Evolutionary conservation across 1,140 invertebrate species (phyloP).

Genomic region (Pararge aegeria): DNA sequence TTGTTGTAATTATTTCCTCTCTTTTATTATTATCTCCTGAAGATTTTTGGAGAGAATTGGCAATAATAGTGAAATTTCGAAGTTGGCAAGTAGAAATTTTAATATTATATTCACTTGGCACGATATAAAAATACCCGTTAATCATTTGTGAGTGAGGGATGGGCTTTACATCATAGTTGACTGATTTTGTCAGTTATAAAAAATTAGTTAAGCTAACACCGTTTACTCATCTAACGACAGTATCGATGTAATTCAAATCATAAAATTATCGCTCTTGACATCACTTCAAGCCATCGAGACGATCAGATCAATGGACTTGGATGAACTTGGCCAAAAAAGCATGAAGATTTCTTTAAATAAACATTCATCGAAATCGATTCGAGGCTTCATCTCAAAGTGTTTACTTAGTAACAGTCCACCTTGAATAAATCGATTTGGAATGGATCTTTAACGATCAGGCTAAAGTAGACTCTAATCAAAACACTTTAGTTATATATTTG

Average conservation of each 20-base stretch:
- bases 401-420: conserved; percentile 76
- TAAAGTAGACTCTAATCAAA: conserved; percentile 36
- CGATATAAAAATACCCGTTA: no score
- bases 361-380: conserved; percentile 70
- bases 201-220: not conserved
- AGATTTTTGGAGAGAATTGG: no score
- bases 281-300: conserved; percentile 52
- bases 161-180: not conserved
- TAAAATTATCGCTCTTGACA: conserved; percentile 44
- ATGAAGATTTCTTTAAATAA: conserved; percentile 73
- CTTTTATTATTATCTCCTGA: no score
- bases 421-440: conserved; percentile 74
- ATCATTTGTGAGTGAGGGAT: no score
- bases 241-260: conserved; percentile 31
- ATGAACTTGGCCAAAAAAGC: conserved; percentile 69
- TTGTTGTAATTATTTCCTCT: no score
- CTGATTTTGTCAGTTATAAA: not conserved
- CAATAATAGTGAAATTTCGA: no score
- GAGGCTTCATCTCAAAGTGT: conserved; percentile 66
- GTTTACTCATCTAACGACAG: conserved; percentile 32
- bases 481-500: conserved; percentile 20
- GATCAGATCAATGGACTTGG: conserved; percentile 59
- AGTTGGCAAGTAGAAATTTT: no score
- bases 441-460: conserved; percentile 31
- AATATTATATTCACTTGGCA: no score